Evolutionary conservation across 2,113 vertebrate species (phyloP), one percentile per base, ranked within the genome.

Genomic region (Archilochus colubris): DNA sequence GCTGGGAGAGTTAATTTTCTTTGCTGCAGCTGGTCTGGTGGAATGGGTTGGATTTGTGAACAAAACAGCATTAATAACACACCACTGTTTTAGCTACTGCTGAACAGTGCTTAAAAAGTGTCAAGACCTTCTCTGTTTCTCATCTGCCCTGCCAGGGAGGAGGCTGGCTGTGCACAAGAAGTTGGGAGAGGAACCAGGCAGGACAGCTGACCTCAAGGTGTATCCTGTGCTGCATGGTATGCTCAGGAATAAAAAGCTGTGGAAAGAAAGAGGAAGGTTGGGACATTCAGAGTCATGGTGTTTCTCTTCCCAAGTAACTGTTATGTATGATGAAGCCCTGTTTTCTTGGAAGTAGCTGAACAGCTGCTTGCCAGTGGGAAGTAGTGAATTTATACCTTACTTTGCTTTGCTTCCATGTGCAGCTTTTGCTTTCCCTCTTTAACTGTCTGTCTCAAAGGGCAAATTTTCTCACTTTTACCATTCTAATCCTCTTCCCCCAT

Each of bases 381-480:
- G 30, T 3, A 50, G 28, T 48, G 28, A 73, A 91, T 36, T 6
- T 66, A 38, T 58, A 62, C 10, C 25, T 91, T 64, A 14, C 9
- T 73, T 51, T 57, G 50, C 17, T 77, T 50, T 69, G 31, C 19
- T 63, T 73, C 7, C 1, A 6, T 33, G 30, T 16, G 31, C 10
- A 43, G 13, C 4, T 62, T 83, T 75, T 74, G 19, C 19, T 69
- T 91, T 82, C 20, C 24, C 10, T 33, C 12, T 44, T 44, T 54
- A 80, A 38, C 3, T 58, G 36, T 27, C 21, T 27, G 28, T 53
- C 22, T 66, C 40, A 84, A 28, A 0, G 0, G 0, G 1, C 0
- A 1, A 2, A 9, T 73, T 61, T 57, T 83, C 9, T 43, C 24
- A 44, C 13, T 73, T 82, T 57, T 66, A 46, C 33, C n/a, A 23